Evolutionary conservation across 2,113 vertebrate genomes (phyloP).

Genomic region (Gadus chalcogrammus): DNA sequence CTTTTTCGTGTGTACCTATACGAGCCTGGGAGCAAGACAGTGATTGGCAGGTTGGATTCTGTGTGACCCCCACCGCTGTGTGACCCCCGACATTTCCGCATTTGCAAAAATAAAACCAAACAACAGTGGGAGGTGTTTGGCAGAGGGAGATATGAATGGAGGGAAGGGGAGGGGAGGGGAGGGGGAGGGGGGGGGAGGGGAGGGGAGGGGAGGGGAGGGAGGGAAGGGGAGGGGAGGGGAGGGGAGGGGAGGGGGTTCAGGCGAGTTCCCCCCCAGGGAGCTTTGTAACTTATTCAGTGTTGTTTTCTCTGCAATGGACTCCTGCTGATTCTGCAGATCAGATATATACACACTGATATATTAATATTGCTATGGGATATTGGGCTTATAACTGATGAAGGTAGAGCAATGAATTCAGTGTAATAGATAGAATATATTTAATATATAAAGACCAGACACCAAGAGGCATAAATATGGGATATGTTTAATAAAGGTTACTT

Average conservation of each 20-base stretch:
- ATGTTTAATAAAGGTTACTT: no score
- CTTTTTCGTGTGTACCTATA: background rate
- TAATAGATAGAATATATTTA: no score
- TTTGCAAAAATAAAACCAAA: slow-evolving; percentile 59
- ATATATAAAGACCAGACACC: no score
- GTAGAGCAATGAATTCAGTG: no score
- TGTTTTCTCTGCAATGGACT: no score
- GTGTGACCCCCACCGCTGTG: slow-evolving; percentile 34
- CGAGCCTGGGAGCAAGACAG: background rate
- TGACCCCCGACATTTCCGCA: slow-evolving; percentile 26
- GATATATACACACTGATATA: no score
- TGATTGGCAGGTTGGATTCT: slow-evolving; percentile 47
- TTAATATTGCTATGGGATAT: no score
- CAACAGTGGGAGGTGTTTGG: slow-evolving; percentile 44
- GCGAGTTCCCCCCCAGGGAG: no score
- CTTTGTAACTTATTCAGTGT: no score
- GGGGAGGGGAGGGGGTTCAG: slow-evolving; percentile 11
- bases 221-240: slow-evolving; percentile 32
- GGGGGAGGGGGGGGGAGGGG: slow-evolving; percentile 27
- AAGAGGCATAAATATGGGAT: no score
- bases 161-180: slow-evolving; percentile 32
- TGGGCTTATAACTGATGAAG: no score
- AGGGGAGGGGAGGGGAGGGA: slow-evolving; percentile 24
- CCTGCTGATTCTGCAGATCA: no score
- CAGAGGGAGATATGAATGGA: slow-evolving; percentile 47